A percentile compares a stretch with the other conserved stretches of the same genome.
These are phyloP conservation scores for Galeopterus variegatus DNA, from an alignment of 2,113 vertebrate species.

Conservation along the genomic window DNA sequence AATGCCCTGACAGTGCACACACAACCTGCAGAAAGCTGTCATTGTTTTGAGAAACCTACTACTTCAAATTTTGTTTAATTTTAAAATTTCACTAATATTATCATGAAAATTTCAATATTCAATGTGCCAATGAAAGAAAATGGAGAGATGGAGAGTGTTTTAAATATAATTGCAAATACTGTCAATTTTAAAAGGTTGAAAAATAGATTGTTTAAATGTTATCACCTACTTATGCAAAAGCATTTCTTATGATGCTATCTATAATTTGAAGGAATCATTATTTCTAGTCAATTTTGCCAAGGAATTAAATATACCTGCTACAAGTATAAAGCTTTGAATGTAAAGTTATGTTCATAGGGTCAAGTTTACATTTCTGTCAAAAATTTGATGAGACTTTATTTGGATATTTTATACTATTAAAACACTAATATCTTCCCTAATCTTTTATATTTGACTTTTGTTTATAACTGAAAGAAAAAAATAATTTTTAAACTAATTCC, in stretches of 20 bases:
- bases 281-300: not conserved
- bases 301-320: not conserved
- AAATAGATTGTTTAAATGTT: not conserved
- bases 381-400: not conserved
- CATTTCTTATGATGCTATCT: not conserved
- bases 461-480: not conserved
- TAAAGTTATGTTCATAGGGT: not conserved
- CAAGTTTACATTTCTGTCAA: not conserved
- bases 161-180: not conserved
- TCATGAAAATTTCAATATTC: not conserved
- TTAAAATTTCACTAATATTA: not conserved
- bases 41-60: not conserved
- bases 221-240: not conserved
- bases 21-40: not conserved
- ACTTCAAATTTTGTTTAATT: not conserved
- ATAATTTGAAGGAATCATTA: not conserved
- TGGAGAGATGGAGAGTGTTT: not conserved
- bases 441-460: not conserved
- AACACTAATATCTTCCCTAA: not conserved
- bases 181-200: not conserved
- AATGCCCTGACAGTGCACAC: not conserved
- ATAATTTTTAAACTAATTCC: not conserved
- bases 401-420: not conserved
- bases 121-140: not conserved
- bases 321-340: not conserved